Conservation (phyloP, 2,888 invertebrate genomes). For the Stenodema calcarata region DNA sequence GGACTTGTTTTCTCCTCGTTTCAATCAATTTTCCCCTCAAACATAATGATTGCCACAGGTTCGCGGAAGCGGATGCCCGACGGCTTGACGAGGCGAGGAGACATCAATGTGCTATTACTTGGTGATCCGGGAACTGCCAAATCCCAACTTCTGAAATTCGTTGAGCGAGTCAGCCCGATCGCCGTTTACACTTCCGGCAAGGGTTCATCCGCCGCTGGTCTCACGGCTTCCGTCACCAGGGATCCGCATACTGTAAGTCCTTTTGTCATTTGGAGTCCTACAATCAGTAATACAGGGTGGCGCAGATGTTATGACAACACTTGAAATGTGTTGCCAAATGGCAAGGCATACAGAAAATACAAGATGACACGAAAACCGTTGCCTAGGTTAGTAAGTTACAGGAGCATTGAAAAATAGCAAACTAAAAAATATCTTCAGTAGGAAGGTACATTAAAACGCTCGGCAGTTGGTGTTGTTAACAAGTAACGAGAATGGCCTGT, state of each 20-base stretch:
- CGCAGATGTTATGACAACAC: no score
- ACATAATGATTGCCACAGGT: constrained; percentile 62
- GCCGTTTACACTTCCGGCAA: constrained; percentile 99
- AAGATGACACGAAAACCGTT: no score
- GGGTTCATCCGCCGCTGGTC: constrained; percentile 97
- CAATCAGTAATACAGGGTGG: no score
- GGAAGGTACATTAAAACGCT: no score
- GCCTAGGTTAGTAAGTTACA: no score
- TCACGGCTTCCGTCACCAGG: constrained; percentile 95
- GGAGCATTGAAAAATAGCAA: no score
- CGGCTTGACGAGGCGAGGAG: constrained; percentile 92
- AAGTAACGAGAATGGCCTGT: no score
- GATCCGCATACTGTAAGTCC: constrained; percentile 86
- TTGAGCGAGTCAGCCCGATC: constrained; percentile 91
- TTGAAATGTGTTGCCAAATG: no score
- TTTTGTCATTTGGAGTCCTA: not conserved
- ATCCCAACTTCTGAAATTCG: constrained; percentile 96
- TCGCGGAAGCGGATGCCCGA: constrained; percentile 90
- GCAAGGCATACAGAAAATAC: no score
- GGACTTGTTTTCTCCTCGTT: not conserved
- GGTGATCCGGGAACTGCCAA: constrained; percentile 99
- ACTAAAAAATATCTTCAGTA: no score
- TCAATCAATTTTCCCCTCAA: not conserved
- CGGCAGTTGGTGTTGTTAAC: no score
- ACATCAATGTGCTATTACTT: constrained; percentile 91